Evolutionary conservation across 1,140 invertebrate species (phyloP), one percentile per base, ranked within the genome.

Genomic region (Heliconius melpomene): DNA sequence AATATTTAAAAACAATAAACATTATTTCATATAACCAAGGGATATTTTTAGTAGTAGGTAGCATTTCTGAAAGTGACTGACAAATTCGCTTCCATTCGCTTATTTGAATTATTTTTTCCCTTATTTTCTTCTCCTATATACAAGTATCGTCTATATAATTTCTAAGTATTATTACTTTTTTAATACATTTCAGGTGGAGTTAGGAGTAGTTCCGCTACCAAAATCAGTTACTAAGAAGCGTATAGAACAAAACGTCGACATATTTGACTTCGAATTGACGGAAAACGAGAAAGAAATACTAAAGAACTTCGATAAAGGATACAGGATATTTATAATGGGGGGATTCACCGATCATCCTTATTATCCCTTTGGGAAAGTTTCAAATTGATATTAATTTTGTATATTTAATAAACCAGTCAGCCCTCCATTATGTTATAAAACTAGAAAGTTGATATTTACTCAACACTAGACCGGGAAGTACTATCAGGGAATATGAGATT

Each of bases 181-280:
- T 1, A n/a, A 7, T 23, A 57, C 7, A 57, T 66, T 26, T 29
- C 82, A 97, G 96, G 88, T 98, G 78, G 97, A 98, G 86, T 95
- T 97, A 76, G 97, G 96, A 13, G 95, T 98, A 38, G 94, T 97
- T 29, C 96, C 97, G 0, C 96, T 99, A 84, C 98, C 98, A 3
- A 98, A 98, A 90, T 98, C 97, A 3, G 95, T 97, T 1, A 98
- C 96, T 2, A 96, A 96, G 82, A 94, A 95, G 3, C 95, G 98
- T 70, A 97, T 98, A 71, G 92, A 95, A 70, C 95, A 98, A 85
- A 98, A 98, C 88, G 94, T 96, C 66, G 89, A 97, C 13, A 94
- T 98, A 40, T 98, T 98, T 85, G 97, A 98, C 90, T 98, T 98
- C 88, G 89, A 95, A 84, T 89, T 98, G 11, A 91, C 95, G 29